Base-by-base conservation (phyloP, 2,113 vertebrate genomes). In the Campylomormyrus numenius region DNA sequence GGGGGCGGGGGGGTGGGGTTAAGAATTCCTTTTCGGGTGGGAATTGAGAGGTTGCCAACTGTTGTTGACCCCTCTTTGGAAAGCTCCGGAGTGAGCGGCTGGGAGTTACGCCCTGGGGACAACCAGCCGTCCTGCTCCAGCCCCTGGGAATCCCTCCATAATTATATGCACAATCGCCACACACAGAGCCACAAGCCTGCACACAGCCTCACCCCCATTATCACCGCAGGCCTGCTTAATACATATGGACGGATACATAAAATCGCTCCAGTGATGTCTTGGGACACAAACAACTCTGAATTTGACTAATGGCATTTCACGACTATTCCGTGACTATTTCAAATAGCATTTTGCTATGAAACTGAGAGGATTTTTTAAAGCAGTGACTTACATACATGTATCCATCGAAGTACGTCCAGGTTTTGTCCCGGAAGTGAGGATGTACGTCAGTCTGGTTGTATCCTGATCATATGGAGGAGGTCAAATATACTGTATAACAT, bases 41-140 rank as follows among this genome's bases (percentile, higher is more conserved):
- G 91, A 90, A 62, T 80, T 88, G 58, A 27, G 91, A 93, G 91
- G 90, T 92, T 91, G 91, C 91, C 91, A 92, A 92, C 92, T 93
- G 92, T 91, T 92, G 90, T 93, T 92, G 93, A 93, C 93, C 92
- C 88, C 70, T 89, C 89, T 91, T 88, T 90, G 85, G 89, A 70
- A 92, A 52, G 48, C 56, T 88, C 88, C 70, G 77, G 39, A 90
- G 90, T 89, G 88, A 88, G 80, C 35, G 74, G 74, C 70, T 91
- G 90, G 77, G 89, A 42, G 70, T 52, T 85, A 24, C 88, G 70
- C 91, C 91, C 91, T 50, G 70, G 90, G 92, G 92, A 90, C 90
- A 48, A 56, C n/a, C 56, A 66, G 90, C 80, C 89, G 84, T 88
- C 90, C 91, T 62, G 90, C 90, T 87, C n/a, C 91, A 93, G 58